Percentiles rank a stretch among this genome's conserved stretches.
phyloP scores from a whole-genome alignment of 2,797 vertebrate species.

The Meda fulgida region DNA sequence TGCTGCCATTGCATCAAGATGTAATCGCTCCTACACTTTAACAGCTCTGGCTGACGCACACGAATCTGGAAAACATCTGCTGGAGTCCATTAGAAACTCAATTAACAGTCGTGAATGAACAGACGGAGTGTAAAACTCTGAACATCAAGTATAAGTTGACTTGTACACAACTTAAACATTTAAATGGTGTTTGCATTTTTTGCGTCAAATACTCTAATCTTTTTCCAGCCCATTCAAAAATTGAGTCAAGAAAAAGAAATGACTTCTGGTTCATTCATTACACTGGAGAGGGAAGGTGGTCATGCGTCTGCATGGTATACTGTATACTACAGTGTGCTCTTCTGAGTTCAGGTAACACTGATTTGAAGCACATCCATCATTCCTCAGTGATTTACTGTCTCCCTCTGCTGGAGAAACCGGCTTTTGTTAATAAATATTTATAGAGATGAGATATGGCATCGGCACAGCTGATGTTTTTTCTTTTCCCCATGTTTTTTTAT shows the following conservation, averaged over 20 bases:
- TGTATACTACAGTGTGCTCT: background rate
- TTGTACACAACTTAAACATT: background rate
- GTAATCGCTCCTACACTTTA: constrained; percentile 39
- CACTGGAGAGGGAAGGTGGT: too few relatives aligned
- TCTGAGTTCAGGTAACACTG: background rate
- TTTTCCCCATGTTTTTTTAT: too few relatives aligned
- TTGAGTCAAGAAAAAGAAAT: too few relatives aligned
- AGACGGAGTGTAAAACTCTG: background rate
- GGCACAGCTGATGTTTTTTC: background rate
- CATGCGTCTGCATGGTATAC: too few relatives aligned
- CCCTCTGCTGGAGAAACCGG: constrained; percentile 60
- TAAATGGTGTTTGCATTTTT: background rate
- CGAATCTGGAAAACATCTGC: constrained; percentile 18
- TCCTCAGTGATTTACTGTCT: constrained; percentile 57
- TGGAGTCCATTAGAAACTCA: constrained; percentile 6
- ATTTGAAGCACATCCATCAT: background rate
- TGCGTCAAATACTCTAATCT: background rate
- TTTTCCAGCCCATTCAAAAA: background rate
- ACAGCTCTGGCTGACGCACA: constrained; percentile 41
- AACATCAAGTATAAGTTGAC: background rate
- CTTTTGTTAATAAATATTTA: background rate
- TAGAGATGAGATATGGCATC: background rate
- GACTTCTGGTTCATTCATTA: background rate
- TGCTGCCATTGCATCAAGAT: constrained; percentile 39
- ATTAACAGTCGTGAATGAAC: background rate